Conservation (phyloP, 2,797 vertebrate genomes). For the Triplophysa yarkandensis region DNA sequence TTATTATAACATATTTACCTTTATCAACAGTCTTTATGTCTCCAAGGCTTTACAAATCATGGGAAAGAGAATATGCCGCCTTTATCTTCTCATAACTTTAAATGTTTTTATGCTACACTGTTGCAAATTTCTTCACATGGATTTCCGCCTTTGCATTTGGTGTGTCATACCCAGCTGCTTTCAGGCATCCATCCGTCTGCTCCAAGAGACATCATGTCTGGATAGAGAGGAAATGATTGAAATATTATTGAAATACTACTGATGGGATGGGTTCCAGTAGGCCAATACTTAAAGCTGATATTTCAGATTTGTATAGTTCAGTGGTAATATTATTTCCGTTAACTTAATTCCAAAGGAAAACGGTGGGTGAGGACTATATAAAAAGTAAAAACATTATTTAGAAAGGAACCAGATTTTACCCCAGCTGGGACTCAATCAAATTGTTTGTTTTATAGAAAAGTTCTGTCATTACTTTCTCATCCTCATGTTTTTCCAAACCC, state of each 20-base stretch:
- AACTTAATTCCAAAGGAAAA: too few relatives aligned
- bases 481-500: too few relatives aligned
- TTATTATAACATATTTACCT: constrained; percentile 6
- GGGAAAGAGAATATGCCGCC: constrained; percentile 11
- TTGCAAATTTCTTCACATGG: constrained; percentile 1
- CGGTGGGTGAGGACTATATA: too few relatives aligned
- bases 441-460: too few relatives aligned
- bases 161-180: constrained; percentile 45
- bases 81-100: constrained; percentile 15
- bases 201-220: constrained; percentile 20
- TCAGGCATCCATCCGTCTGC: constrained; percentile 18
- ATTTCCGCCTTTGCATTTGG: constrained; percentile 19
- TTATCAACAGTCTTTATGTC: constrained; percentile 5
- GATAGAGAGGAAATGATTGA: constrained; percentile 12
- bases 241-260: constrained; percentile 17
- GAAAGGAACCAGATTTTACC: too few relatives aligned
- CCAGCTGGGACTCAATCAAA: too few relatives aligned
- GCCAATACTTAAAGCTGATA: too few relatives aligned
- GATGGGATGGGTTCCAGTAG: constrained; percentile 3
- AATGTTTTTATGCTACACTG: constrained; percentile 11
- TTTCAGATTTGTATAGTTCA: too few relatives aligned
- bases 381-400: too few relatives aligned
- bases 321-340: too few relatives aligned
- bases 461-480: too few relatives aligned
- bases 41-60: constrained; percentile 13